phyloP scores from a whole-genome alignment of 2,888 invertebrate genomes.

The Brassicogethes aeneus region DNA sequence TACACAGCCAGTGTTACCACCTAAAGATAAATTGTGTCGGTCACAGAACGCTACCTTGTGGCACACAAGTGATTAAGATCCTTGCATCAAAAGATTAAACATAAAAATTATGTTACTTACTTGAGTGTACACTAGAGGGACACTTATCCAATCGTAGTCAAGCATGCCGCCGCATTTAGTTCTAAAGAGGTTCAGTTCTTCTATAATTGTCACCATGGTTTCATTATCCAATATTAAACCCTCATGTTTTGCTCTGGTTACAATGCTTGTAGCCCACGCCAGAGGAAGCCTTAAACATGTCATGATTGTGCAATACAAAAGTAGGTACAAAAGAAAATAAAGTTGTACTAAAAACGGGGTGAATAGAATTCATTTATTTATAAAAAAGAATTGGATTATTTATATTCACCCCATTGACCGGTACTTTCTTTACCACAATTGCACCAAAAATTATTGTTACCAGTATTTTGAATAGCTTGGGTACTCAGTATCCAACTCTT shows the following conservation, averaged over 20 bases:
- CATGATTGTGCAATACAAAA: no score
- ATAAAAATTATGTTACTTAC: conserved; percentile 26
- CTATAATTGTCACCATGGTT: conserved; percentile 78
- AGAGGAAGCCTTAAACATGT: conserved; percentile 57
- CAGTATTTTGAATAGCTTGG: conserved; percentile 82
- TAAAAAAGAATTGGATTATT: no score
- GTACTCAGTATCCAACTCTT: conserved; percentile 67
- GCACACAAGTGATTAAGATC: no score
- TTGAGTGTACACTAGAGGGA: conserved; percentile 76
- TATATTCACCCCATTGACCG: no score
- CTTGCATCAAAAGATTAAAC: background rate
- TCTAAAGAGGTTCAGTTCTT: conserved; percentile 73
- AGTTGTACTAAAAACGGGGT: no score
- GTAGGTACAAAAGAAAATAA: no score
- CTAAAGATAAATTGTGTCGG: conserved; percentile 18
- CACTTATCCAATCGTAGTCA: conserved; percentile 68
- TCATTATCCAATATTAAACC: conserved; percentile 81
- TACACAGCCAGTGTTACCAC: conserved; percentile 86
- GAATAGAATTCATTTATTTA: no score
- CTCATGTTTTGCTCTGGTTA: conserved; percentile 76
- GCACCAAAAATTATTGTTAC: no score
- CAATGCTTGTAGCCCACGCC: conserved; percentile 82
- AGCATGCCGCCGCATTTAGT: conserved; percentile 64
- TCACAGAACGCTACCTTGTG: no score
- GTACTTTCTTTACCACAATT: no score